These are phyloP conservation scores for Ips typographus DNA, from an alignment of 1,140 invertebrate genomes.

Conservation along the genomic window DNA sequence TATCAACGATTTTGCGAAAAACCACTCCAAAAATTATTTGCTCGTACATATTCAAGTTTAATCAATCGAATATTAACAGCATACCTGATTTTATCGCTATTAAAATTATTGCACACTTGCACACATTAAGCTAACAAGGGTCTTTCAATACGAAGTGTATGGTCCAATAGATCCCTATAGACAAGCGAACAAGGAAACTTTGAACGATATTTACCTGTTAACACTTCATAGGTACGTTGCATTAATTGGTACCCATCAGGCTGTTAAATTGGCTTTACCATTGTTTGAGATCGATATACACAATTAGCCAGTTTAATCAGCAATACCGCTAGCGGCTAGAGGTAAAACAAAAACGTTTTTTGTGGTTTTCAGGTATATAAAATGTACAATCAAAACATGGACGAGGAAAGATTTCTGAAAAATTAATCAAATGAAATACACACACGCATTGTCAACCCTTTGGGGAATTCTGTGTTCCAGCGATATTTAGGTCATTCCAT, in stretches of 20 bases:
- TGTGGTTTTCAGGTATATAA: neutral
- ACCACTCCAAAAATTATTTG: too few species aligned
- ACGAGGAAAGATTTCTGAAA: neutral
- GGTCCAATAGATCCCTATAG: neutral
- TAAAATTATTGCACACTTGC: too few species aligned
- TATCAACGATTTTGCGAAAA: too few species aligned
- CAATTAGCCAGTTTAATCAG: neutral
- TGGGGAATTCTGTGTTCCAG: constrained; percentile 5
- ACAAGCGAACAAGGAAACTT: constrained; percentile 6
- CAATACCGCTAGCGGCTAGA: too few species aligned
- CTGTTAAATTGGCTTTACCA: constrained; percentile 10
- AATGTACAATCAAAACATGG: too few species aligned
- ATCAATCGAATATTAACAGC: too few species aligned
- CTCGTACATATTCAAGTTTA: too few species aligned
- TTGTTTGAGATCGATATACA: constrained; percentile 5
- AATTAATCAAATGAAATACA: constrained; percentile 5
- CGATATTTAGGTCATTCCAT: constrained; percentile 18
- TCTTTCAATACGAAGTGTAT: neutral
- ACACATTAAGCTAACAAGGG: too few species aligned
- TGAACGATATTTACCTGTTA: constrained; percentile 9
- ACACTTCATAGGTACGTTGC: constrained; percentile 3
- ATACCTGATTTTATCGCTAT: too few species aligned
- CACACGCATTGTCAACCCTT: constrained; percentile 3
- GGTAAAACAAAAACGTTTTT: neutral
- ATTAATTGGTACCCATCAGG: constrained; percentile 15